Conservation (phyloP, 2,888 invertebrate genomes). For the Melitaea athalia region DNA sequence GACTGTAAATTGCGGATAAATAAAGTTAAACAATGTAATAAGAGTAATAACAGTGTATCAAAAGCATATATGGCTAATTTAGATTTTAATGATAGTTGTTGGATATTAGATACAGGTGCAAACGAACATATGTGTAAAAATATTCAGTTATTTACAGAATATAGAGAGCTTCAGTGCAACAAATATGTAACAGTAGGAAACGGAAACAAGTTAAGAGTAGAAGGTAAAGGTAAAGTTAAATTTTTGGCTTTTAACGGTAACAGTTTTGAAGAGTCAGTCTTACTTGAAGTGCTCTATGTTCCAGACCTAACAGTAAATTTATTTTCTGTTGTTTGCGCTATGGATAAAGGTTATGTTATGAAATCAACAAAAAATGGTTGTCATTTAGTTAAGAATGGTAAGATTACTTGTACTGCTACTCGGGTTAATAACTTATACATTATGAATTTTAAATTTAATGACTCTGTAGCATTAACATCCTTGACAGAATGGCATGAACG, state of each 20-base stretch:
- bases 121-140: constrained; percentile 5
- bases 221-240: constrained; percentile 5
- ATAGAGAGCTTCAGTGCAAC: neutral
- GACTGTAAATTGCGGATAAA: neutral
- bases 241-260: neutral
- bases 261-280: neutral
- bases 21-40: neutral
- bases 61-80: constrained; percentile 1
- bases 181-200: constrained; percentile 2
- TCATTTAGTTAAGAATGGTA: neutral
- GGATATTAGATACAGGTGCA: constrained; percentile 4
- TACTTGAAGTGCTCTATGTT: constrained; percentile 5
- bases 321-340: constrained; percentile 3
- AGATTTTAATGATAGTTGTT: neutral
- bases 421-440: neutral
- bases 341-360: constrained; percentile 5
- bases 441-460: constrained; percentile 3
- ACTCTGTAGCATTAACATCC: neutral
- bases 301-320: constrained; percentile 4
- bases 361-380: neutral
- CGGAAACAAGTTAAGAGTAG: neutral
- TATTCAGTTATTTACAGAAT: neutral
- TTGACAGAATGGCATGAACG: constrained; percentile 6
- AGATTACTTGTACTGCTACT: neutral
- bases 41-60: neutral